Percentiles rank a stretch among this genome's conserved stretches.
These are phyloP conservation scores for Chloebia gouldiae DNA, from an alignment of 2,113 vertebrate species.

Conservation along the genomic window DNA sequence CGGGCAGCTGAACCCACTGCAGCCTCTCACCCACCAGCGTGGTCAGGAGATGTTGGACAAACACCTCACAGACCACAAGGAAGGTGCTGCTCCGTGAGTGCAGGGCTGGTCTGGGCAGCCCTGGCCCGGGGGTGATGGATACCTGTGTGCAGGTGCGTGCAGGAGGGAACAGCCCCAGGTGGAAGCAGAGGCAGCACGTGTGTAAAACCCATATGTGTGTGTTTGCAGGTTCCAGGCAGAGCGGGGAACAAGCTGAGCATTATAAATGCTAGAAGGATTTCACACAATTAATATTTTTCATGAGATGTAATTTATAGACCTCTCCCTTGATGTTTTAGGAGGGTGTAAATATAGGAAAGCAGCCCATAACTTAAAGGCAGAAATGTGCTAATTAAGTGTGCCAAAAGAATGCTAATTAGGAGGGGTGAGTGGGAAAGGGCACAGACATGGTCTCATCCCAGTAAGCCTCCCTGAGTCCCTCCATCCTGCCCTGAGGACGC, in stretches of 20 bases:
- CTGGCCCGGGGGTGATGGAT: neutral
- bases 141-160: neutral
- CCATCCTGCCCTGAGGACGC: neutral
- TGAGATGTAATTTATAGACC: neutral
- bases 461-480: neutral
- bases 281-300: neutral
- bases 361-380: conserved; percentile 12
- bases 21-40: neutral
- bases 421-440: accelerated
- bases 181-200: accelerated
- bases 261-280: neutral
- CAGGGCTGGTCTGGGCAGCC: neutral
- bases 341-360: conserved; percentile 15
- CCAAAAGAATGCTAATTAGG: conserved; percentile 37
- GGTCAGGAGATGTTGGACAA: neutral
- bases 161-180: accelerated
- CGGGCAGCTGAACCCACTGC: neutral
- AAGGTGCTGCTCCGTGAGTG: accelerated
- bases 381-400: conserved; percentile 35
- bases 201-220: neutral
- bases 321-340: conserved; percentile 41
- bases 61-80: accelerated
- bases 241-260: neutral
- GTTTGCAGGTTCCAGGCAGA: accelerated
- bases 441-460: neutral